Percentiles rank a stretch among this genome's conserved stretches.
Evolutionary conservation across 1,140 invertebrate genomes (phyloP).

Genomic region (Aphelinus atriplicis): DNA sequence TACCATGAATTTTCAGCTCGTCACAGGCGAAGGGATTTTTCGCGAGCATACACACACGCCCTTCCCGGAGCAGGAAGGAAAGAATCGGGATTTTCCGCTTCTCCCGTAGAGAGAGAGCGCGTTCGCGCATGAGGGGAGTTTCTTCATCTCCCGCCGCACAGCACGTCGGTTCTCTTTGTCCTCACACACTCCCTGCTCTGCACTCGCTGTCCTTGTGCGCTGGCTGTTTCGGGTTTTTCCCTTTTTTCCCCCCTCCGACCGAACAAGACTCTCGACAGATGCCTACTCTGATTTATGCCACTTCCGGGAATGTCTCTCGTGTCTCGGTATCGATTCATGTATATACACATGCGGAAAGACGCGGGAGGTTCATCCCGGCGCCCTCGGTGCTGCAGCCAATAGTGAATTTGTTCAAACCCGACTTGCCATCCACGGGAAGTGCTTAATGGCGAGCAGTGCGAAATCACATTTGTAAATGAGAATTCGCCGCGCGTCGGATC

Average conservation of each 20-base stretch:
- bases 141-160: too few species aligned
- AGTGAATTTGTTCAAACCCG: not conserved
- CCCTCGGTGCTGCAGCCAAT: not conserved
- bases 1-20: slow-evolving; percentile 28
- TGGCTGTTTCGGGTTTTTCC: not conserved
- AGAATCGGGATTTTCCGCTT: slow-evolving; percentile 1
- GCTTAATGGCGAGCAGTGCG: not conserved
- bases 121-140: too few species aligned
- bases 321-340: slow-evolving; percentile 26
- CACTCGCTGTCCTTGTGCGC: not conserved
- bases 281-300: not conserved
- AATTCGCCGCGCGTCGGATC: not conserved
- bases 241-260: too few species aligned
- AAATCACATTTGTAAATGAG: not conserved
- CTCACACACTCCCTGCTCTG: not conserved
- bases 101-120: not conserved
- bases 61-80: too few species aligned
- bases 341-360: not conserved
- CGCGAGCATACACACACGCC: slow-evolving; percentile 21
- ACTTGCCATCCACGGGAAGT: not conserved
- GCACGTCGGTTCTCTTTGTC: slow-evolving; percentile 21
- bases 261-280: too few species aligned
- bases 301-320: not conserved
- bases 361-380: not conserved
- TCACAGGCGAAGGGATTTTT: slow-evolving; percentile 34